Evolutionary conservation across 2,888 invertebrate genomes (phyloP).

Genomic region (Patella caerulea): DNA sequence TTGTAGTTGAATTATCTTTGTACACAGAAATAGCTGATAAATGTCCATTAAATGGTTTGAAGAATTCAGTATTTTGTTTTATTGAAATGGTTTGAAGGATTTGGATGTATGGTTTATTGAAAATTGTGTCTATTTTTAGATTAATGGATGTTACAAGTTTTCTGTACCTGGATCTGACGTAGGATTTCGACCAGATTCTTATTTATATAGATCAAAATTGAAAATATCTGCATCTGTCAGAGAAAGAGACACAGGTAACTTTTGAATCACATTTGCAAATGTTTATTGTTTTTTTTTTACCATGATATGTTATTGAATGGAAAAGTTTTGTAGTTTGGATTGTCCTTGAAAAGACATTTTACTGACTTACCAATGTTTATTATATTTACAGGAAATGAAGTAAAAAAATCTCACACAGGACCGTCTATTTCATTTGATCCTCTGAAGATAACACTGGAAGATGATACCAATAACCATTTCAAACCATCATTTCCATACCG

Average conservation of each 20-base stretch:
- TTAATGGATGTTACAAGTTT: conserved; percentile 57
- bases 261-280: too few relatives aligned
- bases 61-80: background rate
- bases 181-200: conserved; percentile 34
- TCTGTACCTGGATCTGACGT: conserved; percentile 44
- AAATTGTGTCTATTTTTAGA: conserved; percentile 38
- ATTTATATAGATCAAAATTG: conserved; percentile 40
- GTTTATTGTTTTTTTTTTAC: too few relatives aligned
- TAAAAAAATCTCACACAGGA: conserved; percentile 39
- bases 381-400: conserved; percentile 38
- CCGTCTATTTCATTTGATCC: conserved; percentile 41
- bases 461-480: conserved; percentile 76
- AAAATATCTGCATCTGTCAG: conserved; percentile 52
- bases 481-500: conserved; percentile 80
- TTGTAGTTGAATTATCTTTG: too few relatives aligned
- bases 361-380: background rate
- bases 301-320: too few relatives aligned
- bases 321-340: too few relatives aligned
- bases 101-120: too few relatives aligned
- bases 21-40: too few relatives aligned
- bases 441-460: conserved; percentile 46
- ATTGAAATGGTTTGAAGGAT: background rate
- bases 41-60: too few relatives aligned
- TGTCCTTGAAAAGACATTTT: too few relatives aligned
- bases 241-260: conserved; percentile 55